Percentiles rank a stretch among this genome's conserved stretches.
phyloP scores from a whole-genome alignment of 2,113 vertebrate genomes.

The Podiceps cristatus region DNA sequence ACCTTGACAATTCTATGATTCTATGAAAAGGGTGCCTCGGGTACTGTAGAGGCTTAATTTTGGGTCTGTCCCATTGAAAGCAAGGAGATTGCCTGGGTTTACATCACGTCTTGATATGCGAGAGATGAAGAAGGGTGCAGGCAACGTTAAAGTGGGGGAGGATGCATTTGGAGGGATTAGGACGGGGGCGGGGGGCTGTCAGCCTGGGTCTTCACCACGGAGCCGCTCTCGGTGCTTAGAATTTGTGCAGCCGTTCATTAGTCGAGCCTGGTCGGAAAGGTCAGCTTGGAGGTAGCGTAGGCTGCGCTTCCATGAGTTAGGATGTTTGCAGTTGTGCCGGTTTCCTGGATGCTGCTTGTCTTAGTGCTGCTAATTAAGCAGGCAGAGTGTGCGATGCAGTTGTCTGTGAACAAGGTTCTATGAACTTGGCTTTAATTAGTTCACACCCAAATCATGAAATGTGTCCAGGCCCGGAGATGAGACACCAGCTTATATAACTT shows the following conservation, averaged over 20 bases:
- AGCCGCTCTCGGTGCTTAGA: not conserved
- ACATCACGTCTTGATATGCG: not conserved
- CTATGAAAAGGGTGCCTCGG: not conserved
- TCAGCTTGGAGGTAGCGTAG: not conserved
- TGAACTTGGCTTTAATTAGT: not conserved
- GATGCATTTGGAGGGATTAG: not conserved
- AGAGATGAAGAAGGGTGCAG: not conserved
- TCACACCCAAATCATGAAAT: constrained; percentile 1
- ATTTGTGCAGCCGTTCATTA: not conserved
- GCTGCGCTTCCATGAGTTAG: fast-evolving
- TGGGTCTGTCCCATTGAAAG: not conserved
- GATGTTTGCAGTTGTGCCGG: not conserved
- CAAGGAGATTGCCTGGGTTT: not conserved
- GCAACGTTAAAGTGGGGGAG: too few relatives aligned
- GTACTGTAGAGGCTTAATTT: not conserved
- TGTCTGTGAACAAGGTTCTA: not conserved
- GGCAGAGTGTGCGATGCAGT: not conserved
- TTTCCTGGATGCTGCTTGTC: not conserved
- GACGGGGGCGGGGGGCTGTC: not conserved
- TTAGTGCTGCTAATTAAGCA: not conserved
- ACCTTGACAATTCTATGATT: too few relatives aligned
- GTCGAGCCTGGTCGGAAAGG: not conserved
- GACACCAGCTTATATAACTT: not conserved
- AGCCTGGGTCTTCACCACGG: fast-evolving
- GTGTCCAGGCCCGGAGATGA: not conserved